phyloP scores from a whole-genome alignment of 2,797 vertebrate genomes.

The Cryptoprocta ferox region DNA sequence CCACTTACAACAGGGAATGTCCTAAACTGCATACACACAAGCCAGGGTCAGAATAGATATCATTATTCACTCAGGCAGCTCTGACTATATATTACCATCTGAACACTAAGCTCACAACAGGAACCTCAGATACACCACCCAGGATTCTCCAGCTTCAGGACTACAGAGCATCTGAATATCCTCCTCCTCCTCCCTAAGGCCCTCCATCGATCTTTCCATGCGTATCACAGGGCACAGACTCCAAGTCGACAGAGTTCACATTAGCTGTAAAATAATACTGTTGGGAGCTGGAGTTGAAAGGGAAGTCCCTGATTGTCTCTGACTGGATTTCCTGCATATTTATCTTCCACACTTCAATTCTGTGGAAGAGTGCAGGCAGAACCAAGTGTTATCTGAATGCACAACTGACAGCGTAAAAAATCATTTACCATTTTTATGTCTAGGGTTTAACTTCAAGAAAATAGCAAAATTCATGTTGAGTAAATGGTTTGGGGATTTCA shows the following conservation, averaged over 20 bases:
- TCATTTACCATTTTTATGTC: slow-evolving; percentile 49
- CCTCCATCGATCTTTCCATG: background rate
- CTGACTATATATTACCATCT: fast-evolving
- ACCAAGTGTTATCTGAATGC: background rate
- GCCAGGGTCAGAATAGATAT: background rate
- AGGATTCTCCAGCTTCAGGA: background rate
- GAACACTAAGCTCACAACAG: background rate
- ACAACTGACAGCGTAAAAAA: slow-evolving; percentile 51
- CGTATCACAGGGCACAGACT: background rate
- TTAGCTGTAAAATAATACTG: slow-evolving; percentile 17
- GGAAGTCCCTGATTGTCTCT: slow-evolving; percentile 38
- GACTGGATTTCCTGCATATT: slow-evolving; percentile 35
- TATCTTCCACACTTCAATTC: slow-evolving; percentile 26
- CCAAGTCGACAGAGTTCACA: background rate
- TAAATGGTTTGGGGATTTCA: background rate
- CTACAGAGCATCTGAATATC: background rate
- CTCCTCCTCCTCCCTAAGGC: background rate
- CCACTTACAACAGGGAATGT: background rate
- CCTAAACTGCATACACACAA: background rate
- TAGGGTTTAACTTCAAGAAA: slow-evolving; percentile 45
- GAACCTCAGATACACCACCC: background rate
- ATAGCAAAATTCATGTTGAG: background rate
- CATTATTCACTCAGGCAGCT: background rate
- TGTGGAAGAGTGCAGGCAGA: background rate
- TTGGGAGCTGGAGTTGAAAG: background rate